phyloP scores from a whole-genome alignment of 2,797 vertebrate genomes.

The Phrynocephalus vlangalii region DNA sequence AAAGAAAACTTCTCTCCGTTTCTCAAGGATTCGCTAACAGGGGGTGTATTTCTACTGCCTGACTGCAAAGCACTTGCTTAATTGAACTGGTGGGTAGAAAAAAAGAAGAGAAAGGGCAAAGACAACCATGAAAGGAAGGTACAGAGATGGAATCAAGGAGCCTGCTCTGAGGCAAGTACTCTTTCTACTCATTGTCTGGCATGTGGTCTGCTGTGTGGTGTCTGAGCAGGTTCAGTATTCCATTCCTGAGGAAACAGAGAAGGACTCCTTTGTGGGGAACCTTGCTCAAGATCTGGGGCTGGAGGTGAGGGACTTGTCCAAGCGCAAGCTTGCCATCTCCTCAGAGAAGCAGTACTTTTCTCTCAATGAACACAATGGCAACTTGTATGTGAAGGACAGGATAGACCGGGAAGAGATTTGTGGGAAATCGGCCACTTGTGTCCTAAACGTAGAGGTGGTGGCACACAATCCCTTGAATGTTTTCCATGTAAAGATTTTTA shows the following conservation, averaged over 20 bases:
- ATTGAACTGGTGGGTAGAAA: neutral
- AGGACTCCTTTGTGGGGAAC: slow-evolving; percentile 18
- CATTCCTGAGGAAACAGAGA: slow-evolving; percentile 26
- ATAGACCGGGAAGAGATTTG: slow-evolving; percentile 79
- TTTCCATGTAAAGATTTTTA: slow-evolving; percentile 53
- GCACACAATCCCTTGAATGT: slow-evolving; percentile 50
- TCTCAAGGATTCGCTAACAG: neutral
- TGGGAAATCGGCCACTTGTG: slow-evolving; percentile 25
- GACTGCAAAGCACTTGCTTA: neutral
- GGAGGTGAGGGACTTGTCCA: neutral
- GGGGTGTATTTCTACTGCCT: neutral
- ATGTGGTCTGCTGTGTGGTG: neutral
- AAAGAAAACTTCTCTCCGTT: neutral
- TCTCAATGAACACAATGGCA: slow-evolving; percentile 38
- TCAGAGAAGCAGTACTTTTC: slow-evolving; percentile 33
- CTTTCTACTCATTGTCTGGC: slow-evolving; percentile 24
- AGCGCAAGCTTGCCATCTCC: slow-evolving; percentile 28
- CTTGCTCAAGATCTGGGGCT: slow-evolving; percentile 33
- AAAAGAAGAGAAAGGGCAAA: neutral
- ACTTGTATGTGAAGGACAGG: slow-evolving; percentile 39
- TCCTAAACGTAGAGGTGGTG: slow-evolving; percentile 39
- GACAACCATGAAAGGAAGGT: neutral
- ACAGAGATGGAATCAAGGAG: neutral
- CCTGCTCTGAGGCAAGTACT: slow-evolving; percentile 18
- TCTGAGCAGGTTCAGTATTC: slow-evolving; percentile 15